Base-by-base conservation (phyloP, 2,888 invertebrate genomes). In the Prionchulus punctatus region DNA sequence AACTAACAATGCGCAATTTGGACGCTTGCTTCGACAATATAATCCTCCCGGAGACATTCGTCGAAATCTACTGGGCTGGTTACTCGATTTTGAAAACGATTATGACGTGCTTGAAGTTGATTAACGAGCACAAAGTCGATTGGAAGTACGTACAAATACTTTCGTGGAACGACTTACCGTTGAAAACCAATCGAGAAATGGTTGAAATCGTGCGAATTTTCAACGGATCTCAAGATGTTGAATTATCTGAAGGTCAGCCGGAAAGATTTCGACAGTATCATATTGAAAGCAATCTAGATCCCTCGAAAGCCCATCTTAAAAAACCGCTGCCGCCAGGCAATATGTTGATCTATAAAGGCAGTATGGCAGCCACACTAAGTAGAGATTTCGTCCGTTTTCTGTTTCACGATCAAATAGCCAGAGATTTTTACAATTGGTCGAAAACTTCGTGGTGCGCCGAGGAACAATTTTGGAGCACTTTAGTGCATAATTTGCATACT, bases 111-210 rank as follows among this genome's bases (percentile, higher is more conserved):
- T 48, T 57, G 26, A 23, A 43, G n/a, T 15, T 18, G 2, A 28
- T 57, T 45, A 18, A 52, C 15, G 72, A 66, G 15, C 21, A 26
- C 15, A n/a, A 28, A 2, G 2, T 25, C 12, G 2, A 21, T 2
- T 56, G 56, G 56, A 4, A 30, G n/a, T 30, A 53, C 31, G n/a
- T 47, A 25, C 25, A 54, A 4, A 53, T 54, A 43, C 21, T 57
- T 7, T 54, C 57, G 2, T 54, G 25, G 25, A 53, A 54, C n/a
- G 57, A 57, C 25, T 57, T 47, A 26, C 57, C 57, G 18, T 25
- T 57, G 12, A 43, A 26, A 28, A 57, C 53, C 3, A 57, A 49
- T 15, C 1, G 2, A 2, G 57, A 57, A 30, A 30, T 57, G 53
- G 53, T 57, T 15, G 30, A 15, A 15, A 36, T 30, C 25, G 12